A percentile compares a stretch with the other conserved stretches of the same genome.
Conservation (phyloP, 2,888 invertebrate species). For the Abrostola triplasia region DNA sequence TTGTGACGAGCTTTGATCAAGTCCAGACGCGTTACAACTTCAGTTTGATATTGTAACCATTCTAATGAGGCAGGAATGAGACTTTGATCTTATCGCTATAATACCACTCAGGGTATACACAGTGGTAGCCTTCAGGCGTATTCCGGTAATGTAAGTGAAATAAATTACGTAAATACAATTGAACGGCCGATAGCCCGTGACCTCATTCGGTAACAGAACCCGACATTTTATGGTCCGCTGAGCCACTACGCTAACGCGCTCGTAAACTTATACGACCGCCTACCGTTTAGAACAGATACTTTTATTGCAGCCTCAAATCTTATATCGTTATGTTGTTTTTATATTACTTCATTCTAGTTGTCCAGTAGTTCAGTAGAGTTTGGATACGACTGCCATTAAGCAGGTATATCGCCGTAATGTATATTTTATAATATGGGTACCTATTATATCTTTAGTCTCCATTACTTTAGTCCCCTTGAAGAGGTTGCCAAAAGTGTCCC, state of each 20-base stretch:
- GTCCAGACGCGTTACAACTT: neutral
- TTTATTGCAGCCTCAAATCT: slow-evolving; percentile 35
- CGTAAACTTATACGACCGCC: slow-evolving; percentile 47
- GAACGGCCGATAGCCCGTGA: slow-evolving; percentile 26
- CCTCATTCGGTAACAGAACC: slow-evolving; percentile 35
- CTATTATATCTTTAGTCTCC: too few species aligned
- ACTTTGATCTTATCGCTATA: neutral
- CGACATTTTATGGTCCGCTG: slow-evolving; percentile 25
- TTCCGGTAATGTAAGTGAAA: slow-evolving; percentile 9
- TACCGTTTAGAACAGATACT: slow-evolving; percentile 34
- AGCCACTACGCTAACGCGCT: slow-evolving; percentile 22
- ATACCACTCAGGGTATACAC: neutral
- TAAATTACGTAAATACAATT: slow-evolving; percentile 35
- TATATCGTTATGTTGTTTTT: slow-evolving; percentile 30
- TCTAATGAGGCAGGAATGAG: neutral
- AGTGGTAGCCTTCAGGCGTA: neutral
- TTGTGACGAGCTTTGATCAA: neutral
- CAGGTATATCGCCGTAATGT: too few species aligned
- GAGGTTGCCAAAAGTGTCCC: too few species aligned
- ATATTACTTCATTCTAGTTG: neutral
- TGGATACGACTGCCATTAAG: too few species aligned
- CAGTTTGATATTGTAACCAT: neutral
- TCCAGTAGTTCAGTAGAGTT: neutral
- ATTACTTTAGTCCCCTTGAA: too few species aligned
- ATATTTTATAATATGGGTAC: too few species aligned